phyloP scores from a whole-genome alignment of 2,797 vertebrate species.

The Anniella stebbinsi region DNA sequence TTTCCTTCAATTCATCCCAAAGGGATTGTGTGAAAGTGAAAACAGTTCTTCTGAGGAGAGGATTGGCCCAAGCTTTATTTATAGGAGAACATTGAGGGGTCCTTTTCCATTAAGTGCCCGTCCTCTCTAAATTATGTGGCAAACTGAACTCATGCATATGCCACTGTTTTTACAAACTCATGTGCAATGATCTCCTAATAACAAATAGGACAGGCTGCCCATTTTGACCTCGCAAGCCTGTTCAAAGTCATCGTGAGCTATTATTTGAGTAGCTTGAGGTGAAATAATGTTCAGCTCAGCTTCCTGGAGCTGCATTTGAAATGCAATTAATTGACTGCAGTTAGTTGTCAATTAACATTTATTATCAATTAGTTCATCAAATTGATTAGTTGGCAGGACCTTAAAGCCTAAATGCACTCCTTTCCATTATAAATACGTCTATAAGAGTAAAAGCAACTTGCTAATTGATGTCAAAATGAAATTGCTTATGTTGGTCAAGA shows the following conservation, averaged over 20 bases:
- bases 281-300: constrained; percentile 85
- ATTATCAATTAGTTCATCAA: constrained; percentile 87
- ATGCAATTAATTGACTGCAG: constrained; percentile 88
- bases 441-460: constrained; percentile 83
- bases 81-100: constrained; percentile 30
- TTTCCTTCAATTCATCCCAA: constrained; percentile 37
- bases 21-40: constrained; percentile 53
- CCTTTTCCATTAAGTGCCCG: constrained; percentile 63
- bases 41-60: constrained; percentile 4
- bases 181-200: constrained; percentile 70
- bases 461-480: constrained; percentile 85
- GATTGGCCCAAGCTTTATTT: constrained; percentile 42
- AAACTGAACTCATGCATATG: constrained; percentile 62
- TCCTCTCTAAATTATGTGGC: constrained; percentile 55
- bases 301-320: constrained; percentile 85
- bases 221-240: constrained; percentile 80
- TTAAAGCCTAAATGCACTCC: constrained; percentile 83
- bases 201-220: constrained; percentile 75
- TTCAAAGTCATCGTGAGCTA: constrained; percentile 83
- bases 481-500: constrained; percentile 81
- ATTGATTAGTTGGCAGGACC: constrained; percentile 85
- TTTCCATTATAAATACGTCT: constrained; percentile 88
- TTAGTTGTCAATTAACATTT: constrained; percentile 90
- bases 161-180: constrained; percentile 73
- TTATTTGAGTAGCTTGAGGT: constrained; percentile 84